A percentile compares a stretch with the other conserved stretches of the same genome.
Evolutionary conservation across 2,888 invertebrate genomes (phyloP).

Genomic region (Schrankia costaestrigalis): DNA sequence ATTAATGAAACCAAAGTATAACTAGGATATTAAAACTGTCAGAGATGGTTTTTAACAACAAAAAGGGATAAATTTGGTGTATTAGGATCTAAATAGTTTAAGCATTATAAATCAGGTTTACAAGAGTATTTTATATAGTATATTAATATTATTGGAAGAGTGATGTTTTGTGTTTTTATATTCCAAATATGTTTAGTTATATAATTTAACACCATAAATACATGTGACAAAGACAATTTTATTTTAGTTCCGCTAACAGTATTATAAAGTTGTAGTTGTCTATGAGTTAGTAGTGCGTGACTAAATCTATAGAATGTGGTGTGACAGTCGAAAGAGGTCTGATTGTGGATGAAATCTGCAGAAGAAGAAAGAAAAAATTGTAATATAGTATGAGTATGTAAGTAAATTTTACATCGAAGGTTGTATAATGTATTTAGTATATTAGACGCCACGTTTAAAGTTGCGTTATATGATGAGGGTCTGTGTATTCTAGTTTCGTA

Average conservation of each 20-base stretch:
- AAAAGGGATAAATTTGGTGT: conserved; percentile 22
- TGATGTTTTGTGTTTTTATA: conserved; percentile 22
- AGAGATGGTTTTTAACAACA: conserved; percentile 8
- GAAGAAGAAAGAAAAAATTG: conserved; percentile 15
- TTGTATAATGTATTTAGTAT: conserved; percentile 31
- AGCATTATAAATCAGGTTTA: conserved; percentile 16
- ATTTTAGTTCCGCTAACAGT: conserved; percentile 56
- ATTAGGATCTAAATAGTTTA: conserved; percentile 28
- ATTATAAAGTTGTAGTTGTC: conserved; percentile 55
- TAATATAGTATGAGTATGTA: conserved; percentile 26
- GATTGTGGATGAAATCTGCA: conserved; percentile 20
- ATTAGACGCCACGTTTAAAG: conserved; percentile 26
- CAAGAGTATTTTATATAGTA: conserved; percentile 14
- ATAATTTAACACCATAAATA: conserved; percentile 22
- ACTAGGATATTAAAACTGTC: conserved; percentile 12
- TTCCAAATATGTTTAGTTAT: conserved; percentile 23
- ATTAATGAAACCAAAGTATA: conserved; percentile 27
- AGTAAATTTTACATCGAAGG: conserved; percentile 20
- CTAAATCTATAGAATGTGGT: conserved; percentile 22
- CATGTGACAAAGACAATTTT: conserved; percentile 41
- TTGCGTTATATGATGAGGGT: conserved; percentile 30
- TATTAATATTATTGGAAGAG: conserved; percentile 15
- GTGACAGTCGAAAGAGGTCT: conserved; percentile 12
- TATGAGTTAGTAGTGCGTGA: conserved; percentile 30
- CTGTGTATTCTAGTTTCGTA: conserved; percentile 35